Evolutionary conservation across 1,140 invertebrate genomes (phyloP), one percentile per base, ranked within the genome.

Genomic region (Aphaenogaster ashmeadi): DNA sequence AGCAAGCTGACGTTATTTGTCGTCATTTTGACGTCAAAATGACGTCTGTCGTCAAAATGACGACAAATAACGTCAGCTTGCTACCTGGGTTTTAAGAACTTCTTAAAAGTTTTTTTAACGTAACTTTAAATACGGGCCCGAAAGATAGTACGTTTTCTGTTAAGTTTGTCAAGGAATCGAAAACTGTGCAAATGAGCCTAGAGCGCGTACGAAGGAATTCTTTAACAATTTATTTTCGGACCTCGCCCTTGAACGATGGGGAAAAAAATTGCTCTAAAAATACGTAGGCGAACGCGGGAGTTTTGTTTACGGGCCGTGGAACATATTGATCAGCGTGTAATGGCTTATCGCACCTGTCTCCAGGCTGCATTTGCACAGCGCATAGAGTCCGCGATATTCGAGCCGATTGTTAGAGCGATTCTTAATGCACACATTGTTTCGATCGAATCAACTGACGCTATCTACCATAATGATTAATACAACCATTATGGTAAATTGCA

Each of bases 211-310:
- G 54, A 6, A 62, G 54, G 13, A 75, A 84, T 84, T 83, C 54
- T 74, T 75, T 60, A 75, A 62, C 56, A 13, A 84, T 84, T 75
- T 84, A 84, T 84, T 84, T 84, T 84, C 69, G 54, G n/a, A 62
- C 0, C 27, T 60, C 54, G 54, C 41, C 67, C 67, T 83, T 83
- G 69, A 75, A 60, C 41, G 18, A 13, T 13, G 21, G 15, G 27
- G 36, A 38, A 60, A 69, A 84, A 84, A 60, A 58, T 72, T 60
- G 69, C 54, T 84, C 80, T 84, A 84, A 84, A 84, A 75, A 84
- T 84, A 84, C 13, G 27, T 60, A 72, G 27, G 80, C 54, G 38
- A 81, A 58, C 52, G 38, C 66, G 41, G 33, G 54, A 56, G 13
- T 58, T 60, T 58, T 74, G 27, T 36, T 84, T 84, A 74, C 69